phyloP scores from a whole-genome alignment of 2,113 vertebrate species.

The human region GRCh38 chr2:114344501-114345000 shows the following conservation, averaged over 20 bases:
- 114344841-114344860: slow-evolving; percentile 30
- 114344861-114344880: neutral
- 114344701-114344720: neutral
- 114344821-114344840: slow-evolving; percentile 16
- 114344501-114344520: slow-evolving; percentile 57
- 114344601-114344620: slow-evolving; percentile 44
- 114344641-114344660: neutral
- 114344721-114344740: neutral
- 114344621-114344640: slow-evolving; percentile 54
- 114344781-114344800: neutral
- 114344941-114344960: neutral
- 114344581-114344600: neutral
- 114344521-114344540: slow-evolving; percentile 48
- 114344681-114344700: neutral
- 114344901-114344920: slow-evolving; percentile 5
- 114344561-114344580: slow-evolving; percentile 50
- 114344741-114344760: neutral
- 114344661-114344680: slow-evolving; percentile 36
- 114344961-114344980: neutral
- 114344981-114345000: fast-evolving
- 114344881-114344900: neutral
- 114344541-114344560: slow-evolving; percentile 39
- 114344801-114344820: neutral
- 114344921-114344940: neutral
- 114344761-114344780: neutral